A percentile compares a stretch with the other conserved stretches of the same genome.
phyloP scores from a whole-genome alignment of 2,888 invertebrate genomes.

The Thereva nobilitata region DNA sequence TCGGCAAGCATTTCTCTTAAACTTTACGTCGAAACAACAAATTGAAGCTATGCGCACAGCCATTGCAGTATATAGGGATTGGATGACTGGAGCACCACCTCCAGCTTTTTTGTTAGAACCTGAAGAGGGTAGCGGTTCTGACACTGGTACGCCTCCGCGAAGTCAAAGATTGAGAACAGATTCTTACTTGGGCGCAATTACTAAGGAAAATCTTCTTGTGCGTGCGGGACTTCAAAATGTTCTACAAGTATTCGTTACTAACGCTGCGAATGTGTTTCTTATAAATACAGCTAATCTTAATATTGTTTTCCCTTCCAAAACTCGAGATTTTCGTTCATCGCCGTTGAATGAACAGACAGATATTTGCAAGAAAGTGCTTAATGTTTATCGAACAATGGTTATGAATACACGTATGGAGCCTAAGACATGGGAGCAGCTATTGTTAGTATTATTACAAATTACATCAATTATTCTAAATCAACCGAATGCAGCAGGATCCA shows the following conservation, averaged over 20 bases:
- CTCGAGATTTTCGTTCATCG: conserved; percentile 65
- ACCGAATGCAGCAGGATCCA: conserved; percentile 71
- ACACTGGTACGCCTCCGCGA: conserved; percentile 58
- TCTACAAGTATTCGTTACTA: conserved; percentile 77
- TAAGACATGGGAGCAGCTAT: conserved; percentile 88
- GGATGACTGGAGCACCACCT: conserved; percentile 83
- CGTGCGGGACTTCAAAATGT: conserved; percentile 78
- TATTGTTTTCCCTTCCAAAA: conserved; percentile 63
- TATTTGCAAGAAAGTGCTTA: conserved; percentile 92
- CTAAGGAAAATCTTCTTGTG: conserved; percentile 76
- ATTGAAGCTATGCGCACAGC: conserved; percentile 86
- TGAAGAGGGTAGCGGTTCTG: conserved; percentile 59
- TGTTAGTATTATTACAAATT: conserved; percentile 85
- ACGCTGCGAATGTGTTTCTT: conserved; percentile 93
- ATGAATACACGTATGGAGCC: conserved; percentile 95
- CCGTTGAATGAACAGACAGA: conserved; percentile 91
- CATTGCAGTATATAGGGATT: conserved; percentile 91
- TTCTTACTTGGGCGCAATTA: conserved; percentile 83
- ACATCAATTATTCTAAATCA: conserved; percentile 86
- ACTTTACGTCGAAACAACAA: conserved; percentile 72
- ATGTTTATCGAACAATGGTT: conserved; percentile 95
- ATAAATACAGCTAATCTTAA: conserved; percentile 60
- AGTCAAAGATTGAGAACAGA: conserved; percentile 72
- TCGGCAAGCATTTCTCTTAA: conserved; percentile 88
- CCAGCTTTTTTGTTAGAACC: conserved; percentile 80